phyloP scores from a whole-genome alignment of 1,140 invertebrate species.

The Aphaenogaster floridana region DNA sequence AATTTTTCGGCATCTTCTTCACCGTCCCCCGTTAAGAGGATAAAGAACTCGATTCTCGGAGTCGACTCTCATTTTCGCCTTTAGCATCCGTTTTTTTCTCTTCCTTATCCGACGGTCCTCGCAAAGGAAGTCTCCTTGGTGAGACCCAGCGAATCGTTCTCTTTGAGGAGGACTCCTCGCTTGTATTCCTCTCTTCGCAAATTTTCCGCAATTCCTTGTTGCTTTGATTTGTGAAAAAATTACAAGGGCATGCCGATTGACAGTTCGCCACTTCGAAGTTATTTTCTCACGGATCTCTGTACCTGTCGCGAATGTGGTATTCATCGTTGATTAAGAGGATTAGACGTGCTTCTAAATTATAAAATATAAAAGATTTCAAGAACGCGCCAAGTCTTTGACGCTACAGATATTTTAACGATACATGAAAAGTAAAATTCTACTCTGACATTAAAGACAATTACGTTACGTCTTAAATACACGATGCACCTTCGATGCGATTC shows the following conservation, averaged over 20 bases:
- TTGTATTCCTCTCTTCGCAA: conserved; percentile 13
- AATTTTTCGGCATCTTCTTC: conserved; percentile 59
- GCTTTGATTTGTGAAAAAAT: conserved; percentile 46
- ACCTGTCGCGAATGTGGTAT: background rate
- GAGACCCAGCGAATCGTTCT: conserved; percentile 19
- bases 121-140: conserved; percentile 43
- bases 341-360: background rate
- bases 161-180: conserved; percentile 38
- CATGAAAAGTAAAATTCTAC: background rate
- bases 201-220: conserved; percentile 22
- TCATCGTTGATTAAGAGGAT: conserved; percentile 24
- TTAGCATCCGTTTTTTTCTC: conserved; percentile 35
- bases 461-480: background rate
- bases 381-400: background rate
- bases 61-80: conserved; percentile 14
- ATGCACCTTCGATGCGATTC: background rate
- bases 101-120: conserved; percentile 29
- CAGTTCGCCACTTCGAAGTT: conserved; percentile 1
- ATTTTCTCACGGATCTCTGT: conserved; percentile 25
- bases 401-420: background rate
- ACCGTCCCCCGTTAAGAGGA: conserved; percentile 77
- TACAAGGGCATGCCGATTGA: conserved; percentile 21
- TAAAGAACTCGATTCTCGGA: conserved; percentile 78
- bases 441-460: background rate
- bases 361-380: background rate